These are phyloP conservation scores for Antrozous pallidus DNA, from an alignment of 2,797 vertebrate genomes.

Conservation along the genomic window DNA sequence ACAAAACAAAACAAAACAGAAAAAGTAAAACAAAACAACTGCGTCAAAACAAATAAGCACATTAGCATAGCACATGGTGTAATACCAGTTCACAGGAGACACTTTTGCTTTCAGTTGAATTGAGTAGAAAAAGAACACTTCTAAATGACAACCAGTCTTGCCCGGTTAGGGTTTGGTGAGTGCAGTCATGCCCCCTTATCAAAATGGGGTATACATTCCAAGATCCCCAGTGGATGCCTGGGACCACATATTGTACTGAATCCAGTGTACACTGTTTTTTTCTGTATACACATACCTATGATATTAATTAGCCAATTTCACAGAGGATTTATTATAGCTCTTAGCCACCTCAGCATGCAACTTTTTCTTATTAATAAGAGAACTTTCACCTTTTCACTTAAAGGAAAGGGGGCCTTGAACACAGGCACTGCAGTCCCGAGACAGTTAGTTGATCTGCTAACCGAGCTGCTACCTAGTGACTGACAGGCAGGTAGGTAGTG, in stretches of 20 bases:
- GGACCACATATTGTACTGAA: neutral
- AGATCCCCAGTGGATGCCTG: neutral
- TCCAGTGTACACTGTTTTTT: neutral
- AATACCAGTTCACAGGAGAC: neutral
- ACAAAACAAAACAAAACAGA: too few species aligned
- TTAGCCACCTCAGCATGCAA: neutral
- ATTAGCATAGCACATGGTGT: neutral
- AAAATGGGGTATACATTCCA: neutral
- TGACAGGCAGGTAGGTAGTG: too few species aligned
- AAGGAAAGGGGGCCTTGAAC: neutral
- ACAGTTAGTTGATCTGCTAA: neutral
- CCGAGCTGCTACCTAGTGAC: neutral
- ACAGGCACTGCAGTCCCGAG: neutral
- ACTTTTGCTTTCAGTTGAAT: neutral
- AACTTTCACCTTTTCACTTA: neutral
- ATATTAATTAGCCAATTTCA: neutral
- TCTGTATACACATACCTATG: neutral
- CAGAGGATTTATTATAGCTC: neutral
- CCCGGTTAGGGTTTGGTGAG: constrained; percentile 21
- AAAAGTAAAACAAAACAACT: constrained; percentile 23
- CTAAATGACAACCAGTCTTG: neutral
- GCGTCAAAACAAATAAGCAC: neutral
- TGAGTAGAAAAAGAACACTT: neutral
- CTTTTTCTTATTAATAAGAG: neutral
- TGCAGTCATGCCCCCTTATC: neutral